Evolutionary conservation across 2,113 vertebrate genomes (phyloP).

Genomic region (Pogonocichla stellata): DNA sequence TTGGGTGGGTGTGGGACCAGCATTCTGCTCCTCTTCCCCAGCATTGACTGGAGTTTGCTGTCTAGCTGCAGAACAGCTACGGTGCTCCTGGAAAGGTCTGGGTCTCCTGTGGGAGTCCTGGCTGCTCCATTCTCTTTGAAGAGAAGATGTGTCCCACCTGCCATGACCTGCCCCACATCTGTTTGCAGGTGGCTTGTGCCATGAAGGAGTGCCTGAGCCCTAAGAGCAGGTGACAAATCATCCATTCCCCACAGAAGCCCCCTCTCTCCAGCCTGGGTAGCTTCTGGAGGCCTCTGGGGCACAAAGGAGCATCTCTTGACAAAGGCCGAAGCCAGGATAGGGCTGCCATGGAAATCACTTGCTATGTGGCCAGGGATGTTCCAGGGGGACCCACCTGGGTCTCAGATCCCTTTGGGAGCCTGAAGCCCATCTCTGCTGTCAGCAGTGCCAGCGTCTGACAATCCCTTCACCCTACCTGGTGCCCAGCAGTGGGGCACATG

Average conservation of each 20-base stretch:
- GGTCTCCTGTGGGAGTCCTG: not conserved
- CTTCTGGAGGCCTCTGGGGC: not conserved
- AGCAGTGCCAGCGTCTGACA: not conserved
- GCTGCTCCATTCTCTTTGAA: not conserved
- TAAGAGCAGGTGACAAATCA: not conserved
- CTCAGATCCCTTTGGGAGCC: not conserved
- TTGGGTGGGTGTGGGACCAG: not conserved
- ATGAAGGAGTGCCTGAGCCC: not conserved
- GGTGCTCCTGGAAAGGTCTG: not conserved
- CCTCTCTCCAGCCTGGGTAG: not conserved
- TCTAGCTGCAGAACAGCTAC: not conserved
- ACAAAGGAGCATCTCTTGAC: not conserved
- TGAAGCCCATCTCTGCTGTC: not conserved
- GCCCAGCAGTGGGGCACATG: not conserved
- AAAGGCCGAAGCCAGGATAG: not conserved
- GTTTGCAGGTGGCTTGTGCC: not conserved
- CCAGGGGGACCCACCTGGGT: fast-evolving
- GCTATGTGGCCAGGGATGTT: fast-evolving
- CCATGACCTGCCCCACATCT: not conserved
- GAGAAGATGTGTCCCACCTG: not conserved
- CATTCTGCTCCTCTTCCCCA: not conserved
- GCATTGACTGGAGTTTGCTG: not conserved
- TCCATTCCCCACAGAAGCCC: not conserved
- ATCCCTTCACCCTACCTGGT: not conserved
- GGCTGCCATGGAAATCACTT: not conserved